Base-by-base conservation (phyloP, 2,888 invertebrate genomes). In the Chrysomela aeneicollis region DNA sequence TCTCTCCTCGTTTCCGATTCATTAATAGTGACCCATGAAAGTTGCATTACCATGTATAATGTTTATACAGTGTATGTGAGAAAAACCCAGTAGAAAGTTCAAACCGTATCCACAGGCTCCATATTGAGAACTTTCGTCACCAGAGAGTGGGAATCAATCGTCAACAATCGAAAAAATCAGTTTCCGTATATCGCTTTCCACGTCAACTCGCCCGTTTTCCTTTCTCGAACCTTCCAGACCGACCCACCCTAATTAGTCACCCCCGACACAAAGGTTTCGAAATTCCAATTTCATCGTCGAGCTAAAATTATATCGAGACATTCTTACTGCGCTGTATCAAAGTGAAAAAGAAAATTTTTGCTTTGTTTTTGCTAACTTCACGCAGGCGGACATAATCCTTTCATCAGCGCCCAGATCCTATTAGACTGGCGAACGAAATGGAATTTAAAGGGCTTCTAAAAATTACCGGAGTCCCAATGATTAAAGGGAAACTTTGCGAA, bases 371-470 rank as follows among this genome's bases (percentile, higher is more conserved):
- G 69, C 66, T 65, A 70, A 68, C 61, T 69, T 71, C 68, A 71
- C 67, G 71, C 68, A 70, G 66, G 68, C 68, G 64, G 66, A 68
- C 67, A 68, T 72, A 75, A 75, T 75, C 75, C 73, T 72, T 75
- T 75, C 73, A 75, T 73, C 73, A 70, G 67, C 42, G 15, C 26
- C 55, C 68, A 71, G 74, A 75, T 75, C 71, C 75, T 72, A 75
- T 75, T 74, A 75, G 67, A 66, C 71, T 67, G 15, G 15, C 67
- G 70, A 68, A 73, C 74, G 76, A 75, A 77, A 76, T 75, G 74
- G 42, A 74, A 76, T 76, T 76, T 76, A 74, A 73, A 75, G 74
- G 75, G 75, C 75, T 74, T 74, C 73, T 74, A 73, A 76, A 77
- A 77, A 75, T 75, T 75, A 74, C 71, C 57, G 63, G 66, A 73